Evolutionary conservation across 2,888 invertebrate species (phyloP).

Genomic region (Agonopterix arenella): DNA sequence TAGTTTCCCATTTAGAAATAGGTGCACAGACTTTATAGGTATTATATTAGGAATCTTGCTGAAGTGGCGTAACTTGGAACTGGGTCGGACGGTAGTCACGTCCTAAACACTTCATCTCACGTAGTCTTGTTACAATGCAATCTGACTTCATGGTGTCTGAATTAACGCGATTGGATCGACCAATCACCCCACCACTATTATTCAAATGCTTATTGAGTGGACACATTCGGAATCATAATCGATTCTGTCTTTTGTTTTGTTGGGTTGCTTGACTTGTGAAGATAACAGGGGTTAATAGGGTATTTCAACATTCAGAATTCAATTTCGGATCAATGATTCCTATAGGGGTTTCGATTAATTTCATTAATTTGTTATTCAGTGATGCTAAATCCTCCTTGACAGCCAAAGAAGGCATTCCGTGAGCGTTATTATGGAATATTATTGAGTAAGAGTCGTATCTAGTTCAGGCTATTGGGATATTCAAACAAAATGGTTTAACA

Average conservation of each 20-base stretch:
- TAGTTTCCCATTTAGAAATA: constrained; percentile 57
- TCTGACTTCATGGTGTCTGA: constrained; percentile 26
- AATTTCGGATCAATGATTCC: not conserved
- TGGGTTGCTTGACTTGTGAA: not conserved
- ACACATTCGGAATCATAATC: constrained; percentile 27
- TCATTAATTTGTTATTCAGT: no score
- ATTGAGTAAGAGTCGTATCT: no score
- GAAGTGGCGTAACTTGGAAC: constrained; percentile 28
- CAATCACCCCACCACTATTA: constrained; percentile 21
- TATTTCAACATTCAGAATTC: not conserved
- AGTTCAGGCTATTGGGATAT: not conserved
- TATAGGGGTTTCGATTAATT: no score
- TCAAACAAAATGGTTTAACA: constrained; percentile 56
- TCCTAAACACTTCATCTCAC: constrained; percentile 32
- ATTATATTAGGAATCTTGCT: constrained; percentile 44
- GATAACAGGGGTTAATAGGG: not conserved
- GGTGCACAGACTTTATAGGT: constrained; percentile 49
- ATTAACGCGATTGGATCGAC: constrained; percentile 28
- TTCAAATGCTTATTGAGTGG: constrained; percentile 22
- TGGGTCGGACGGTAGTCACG: constrained; percentile 40
- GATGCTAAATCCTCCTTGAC: no score
- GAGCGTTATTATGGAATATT: not conserved
- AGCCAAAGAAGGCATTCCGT: no score
- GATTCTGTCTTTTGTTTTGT: constrained; percentile 12
- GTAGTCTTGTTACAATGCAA: constrained; percentile 29